Conservation (phyloP, 2,888 invertebrate species). For the Brachypterus glaber region DNA sequence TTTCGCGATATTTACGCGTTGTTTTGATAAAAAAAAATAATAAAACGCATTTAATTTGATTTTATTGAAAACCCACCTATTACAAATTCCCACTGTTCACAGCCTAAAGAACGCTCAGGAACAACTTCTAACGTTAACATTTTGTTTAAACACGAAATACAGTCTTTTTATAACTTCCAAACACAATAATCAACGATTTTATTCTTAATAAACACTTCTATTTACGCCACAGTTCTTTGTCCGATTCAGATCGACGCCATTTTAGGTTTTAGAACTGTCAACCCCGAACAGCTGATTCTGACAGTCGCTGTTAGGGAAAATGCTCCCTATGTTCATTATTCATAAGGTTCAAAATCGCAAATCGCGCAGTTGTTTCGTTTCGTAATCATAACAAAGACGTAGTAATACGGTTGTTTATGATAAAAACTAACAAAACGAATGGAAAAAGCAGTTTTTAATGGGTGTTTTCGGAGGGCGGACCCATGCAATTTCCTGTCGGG, state of each 20-base stretch:
- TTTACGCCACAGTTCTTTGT: slow-evolving; percentile 33
- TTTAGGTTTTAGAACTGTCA: slow-evolving; percentile 34
- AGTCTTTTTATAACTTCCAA: slow-evolving; percentile 9
- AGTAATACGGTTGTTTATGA: too few relatives aligned
- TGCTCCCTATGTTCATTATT: not conserved
- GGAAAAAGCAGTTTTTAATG: slow-evolving; percentile 56
- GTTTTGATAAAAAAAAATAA: too few relatives aligned
- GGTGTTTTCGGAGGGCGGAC: slow-evolving; percentile 33
- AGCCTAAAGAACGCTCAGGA: slow-evolving; percentile 90
- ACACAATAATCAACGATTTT: not conserved
- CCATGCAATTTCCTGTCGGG: slow-evolving; percentile 75
- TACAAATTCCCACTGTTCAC: slow-evolving; percentile 97
- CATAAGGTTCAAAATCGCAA: slow-evolving; percentile 18
- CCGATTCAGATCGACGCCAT: slow-evolving; percentile 34
- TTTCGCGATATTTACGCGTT: too few relatives aligned
- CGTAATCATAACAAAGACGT: slow-evolving; percentile 29
- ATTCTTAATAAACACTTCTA: slow-evolving; percentile 19
- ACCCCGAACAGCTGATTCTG: slow-evolving; percentile 36
- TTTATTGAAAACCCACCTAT: slow-evolving; percentile 59
- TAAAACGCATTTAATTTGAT: not conserved
- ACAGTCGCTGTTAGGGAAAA: not conserved
- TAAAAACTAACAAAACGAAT: too few relatives aligned
- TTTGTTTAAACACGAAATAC: slow-evolving; percentile 31
- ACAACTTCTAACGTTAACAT: slow-evolving; percentile 97
- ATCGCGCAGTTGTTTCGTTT: slow-evolving; percentile 15